Evolutionary conservation across 2,113 vertebrate genomes (phyloP).

Genomic region (Alectura lathami): DNA sequence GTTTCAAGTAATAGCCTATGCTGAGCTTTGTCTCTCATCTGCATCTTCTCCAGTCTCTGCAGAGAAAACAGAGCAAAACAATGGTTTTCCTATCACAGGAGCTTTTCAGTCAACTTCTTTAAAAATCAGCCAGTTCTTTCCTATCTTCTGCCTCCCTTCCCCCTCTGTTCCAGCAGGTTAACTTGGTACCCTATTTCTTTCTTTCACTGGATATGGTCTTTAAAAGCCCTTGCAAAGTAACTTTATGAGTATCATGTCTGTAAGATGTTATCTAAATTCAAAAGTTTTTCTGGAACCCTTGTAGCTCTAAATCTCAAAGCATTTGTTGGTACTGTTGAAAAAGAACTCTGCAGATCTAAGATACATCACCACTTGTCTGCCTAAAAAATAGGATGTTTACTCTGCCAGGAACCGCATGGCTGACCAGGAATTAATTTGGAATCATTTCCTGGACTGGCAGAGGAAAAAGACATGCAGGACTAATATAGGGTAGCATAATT

Average conservation of each 20-base stretch:
- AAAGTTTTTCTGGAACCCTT: background rate
- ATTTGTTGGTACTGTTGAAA: background rate
- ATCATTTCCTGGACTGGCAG: conserved; percentile 24
- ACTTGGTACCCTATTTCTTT: background rate
- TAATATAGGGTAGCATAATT: conserved; percentile 31
- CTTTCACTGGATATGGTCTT: background rate
- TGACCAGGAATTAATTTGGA: conserved; percentile 53
- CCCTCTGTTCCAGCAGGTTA: background rate
- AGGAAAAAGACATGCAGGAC: conserved; percentile 42
- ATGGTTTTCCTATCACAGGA: background rate
- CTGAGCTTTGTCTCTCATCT: background rate
- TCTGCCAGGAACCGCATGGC: background rate
- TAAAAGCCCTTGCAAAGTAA: background rate
- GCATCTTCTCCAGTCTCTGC: background rate
- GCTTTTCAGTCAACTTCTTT: background rate
- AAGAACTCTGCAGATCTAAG: background rate
- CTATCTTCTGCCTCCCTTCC: background rate
- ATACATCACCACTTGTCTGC: background rate
- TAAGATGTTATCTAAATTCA: background rate
- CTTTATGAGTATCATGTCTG: background rate
- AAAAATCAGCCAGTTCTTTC: too few relatives aligned
- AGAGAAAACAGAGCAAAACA: background rate
- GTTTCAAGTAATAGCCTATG: background rate
- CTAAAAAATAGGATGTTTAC: conserved; percentile 9
- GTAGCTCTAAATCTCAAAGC: accelerated